Evolutionary conservation across 2,113 vertebrate genomes (phyloP), one percentile per base, ranked within the genome.

Genomic region (Pollachius pollachius): DNA sequence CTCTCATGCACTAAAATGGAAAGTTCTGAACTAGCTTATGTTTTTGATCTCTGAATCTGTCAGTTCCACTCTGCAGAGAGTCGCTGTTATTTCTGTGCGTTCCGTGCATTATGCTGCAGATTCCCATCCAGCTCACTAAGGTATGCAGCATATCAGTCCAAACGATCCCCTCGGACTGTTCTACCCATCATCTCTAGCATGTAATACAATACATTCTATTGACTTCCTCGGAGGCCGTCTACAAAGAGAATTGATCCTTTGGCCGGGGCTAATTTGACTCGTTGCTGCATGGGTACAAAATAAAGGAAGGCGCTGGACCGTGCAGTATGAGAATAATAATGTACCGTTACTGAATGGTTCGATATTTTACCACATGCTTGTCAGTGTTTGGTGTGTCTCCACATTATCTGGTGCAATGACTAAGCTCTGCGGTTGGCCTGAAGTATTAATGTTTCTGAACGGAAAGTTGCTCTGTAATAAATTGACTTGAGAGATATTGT

Each of bases 181-280:
- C 77, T 76, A 82, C 78, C 81, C 84, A 91, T 89, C 86, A 88
- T 88, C 81, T 83, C 79, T 74, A 79, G 81, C 72, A 73, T 89
- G 83, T 85, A 85, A 85, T 85, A 85, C 87, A 90, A 90, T 89
- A 85, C 81, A 54, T 87, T 84, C 64, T 86, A 90, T 92, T 70
- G 89, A 91, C 84, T 85, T 89, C 79, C 82, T 65, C 68, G 71
- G 67, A 72, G 76, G 64, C 74, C 48, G 83, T 82, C 72, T 76
- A 84, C 73, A 67, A 67, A 72, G 61, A 70, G 83, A 84, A 88
- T 89, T 87, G 81, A 85, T 87, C 77, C 52, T 77, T 69, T 81
- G 82, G 75, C 81, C 81, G 67, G 67, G 74, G 82, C 84, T 90
- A 86, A 91, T 92, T 91, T 89, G 76, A 84, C 83, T 87, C 81